A percentile compares a stretch with the other conserved stretches of the same genome.
These are phyloP conservation scores for Andrena hattorfiana DNA, from an alignment of 2,888 invertebrate genomes.

Conservation along the genomic window DNA sequence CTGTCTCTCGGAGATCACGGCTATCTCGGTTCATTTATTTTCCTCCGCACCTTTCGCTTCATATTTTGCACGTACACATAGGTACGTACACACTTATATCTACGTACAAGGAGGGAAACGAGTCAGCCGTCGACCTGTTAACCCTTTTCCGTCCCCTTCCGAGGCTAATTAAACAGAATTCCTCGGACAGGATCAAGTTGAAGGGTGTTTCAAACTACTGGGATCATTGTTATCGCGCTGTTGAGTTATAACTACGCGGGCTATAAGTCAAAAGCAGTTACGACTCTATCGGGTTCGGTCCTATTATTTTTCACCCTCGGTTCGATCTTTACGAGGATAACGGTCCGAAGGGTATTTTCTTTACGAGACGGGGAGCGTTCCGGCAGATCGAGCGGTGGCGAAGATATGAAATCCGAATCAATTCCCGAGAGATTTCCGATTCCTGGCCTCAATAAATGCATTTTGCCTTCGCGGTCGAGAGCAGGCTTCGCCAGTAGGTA, in stretches of 20 bases:
- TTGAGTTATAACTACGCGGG: background rate
- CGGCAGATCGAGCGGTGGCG: conserved; percentile 49
- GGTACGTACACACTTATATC: no score
- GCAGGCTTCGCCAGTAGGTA: conserved; percentile 35
- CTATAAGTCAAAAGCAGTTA: conserved; percentile 62
- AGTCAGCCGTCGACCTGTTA: background rate
- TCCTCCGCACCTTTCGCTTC: background rate
- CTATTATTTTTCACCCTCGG: conserved; percentile 68
- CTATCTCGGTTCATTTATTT: conserved; percentile 14
- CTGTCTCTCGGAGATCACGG: conserved; percentile 6
- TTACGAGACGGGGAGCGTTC: conserved; percentile 61
- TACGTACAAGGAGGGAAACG: conserved; percentile 26
- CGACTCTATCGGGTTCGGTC: conserved; percentile 47
- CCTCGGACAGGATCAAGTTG: conserved; percentile 5
- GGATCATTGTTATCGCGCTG: background rate
- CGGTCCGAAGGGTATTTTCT: conserved; percentile 54
- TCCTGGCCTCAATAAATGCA: conserved; percentile 58
- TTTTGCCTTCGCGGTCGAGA: conserved; percentile 48
- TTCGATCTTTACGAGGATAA: conserved; percentile 58
- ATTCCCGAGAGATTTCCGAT: conserved; percentile 60
- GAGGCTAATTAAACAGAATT: conserved; percentile 9
- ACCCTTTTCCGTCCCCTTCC: background rate
- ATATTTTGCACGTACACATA: conserved; percentile 1
- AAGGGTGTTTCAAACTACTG: background rate
- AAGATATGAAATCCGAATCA: conserved; percentile 67